Evolutionary conservation across 2,113 vertebrate species (phyloP), one percentile per base, ranked within the genome.

Genomic region (Phalacrocorax aristotelis): DNA sequence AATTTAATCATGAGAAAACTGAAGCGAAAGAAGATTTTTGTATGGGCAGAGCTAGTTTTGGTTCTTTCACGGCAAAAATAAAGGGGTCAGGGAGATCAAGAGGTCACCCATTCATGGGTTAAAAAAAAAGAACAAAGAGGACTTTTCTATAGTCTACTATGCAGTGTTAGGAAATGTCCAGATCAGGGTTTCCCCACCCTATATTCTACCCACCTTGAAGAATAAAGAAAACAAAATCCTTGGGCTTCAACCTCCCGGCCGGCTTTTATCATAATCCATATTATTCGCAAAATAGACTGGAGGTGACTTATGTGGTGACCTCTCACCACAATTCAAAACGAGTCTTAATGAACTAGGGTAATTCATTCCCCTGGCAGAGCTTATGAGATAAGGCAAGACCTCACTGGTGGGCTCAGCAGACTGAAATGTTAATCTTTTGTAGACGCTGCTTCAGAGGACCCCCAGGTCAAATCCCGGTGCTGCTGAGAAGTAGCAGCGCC

Each of bases 321-420:
- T 96, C 89, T 95, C 80, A 87, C 87, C 74, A 89, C 95, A 92
- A 96, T 93, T 98, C 95, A 94, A 97, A 96, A 97, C 0, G 64
- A 95, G 92, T 95, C 87, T 97, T 98, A 98, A 98, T 98, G 97
- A 98, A 98, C 97, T 97, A 79, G 89, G 92, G 85, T 95, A 97
- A 97, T 97, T 97, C 97, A 96, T 97, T 96, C 96, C 89, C 90
- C 91, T 3, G 11, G 91, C 83, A 95, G 93, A 96, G 94, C 97
- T 97, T 96, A 95, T 60, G 77, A 95, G 95, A 96, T 94, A 96
- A 97, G 95, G 92, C 89, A 94, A 93, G 95, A 81, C 89, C 19
- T 65, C 96, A 85, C 62, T 65, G 85, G 90, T 95, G 94, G 96
- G 90, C 92, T 96, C 90, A 92, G 88, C 76, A 91, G 95, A 97